Evolutionary conservation across 2,888 invertebrate species (phyloP), one percentile per base, ranked within the genome.

Genomic region (Rhagophthalmus giganteus): DNA sequence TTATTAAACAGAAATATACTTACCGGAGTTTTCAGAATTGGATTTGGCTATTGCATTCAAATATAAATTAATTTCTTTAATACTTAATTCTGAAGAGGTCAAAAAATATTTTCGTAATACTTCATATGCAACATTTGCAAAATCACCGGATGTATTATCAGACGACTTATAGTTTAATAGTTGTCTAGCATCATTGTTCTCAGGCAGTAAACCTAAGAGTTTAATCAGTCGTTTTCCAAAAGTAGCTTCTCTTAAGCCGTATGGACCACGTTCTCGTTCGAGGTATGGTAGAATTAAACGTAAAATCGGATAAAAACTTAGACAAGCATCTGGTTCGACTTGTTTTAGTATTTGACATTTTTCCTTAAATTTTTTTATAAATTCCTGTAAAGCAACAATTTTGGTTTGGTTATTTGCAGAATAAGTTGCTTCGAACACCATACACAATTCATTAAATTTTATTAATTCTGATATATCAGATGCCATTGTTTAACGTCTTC

Each of bases 161-260:
- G 62, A 56, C 41, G 61, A 55, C 42, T 62, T 55, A 58, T 63
- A 83, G 62, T 83, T 79, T 13, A 79, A 69, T 11, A 83, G 70
- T 52, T 79, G 77, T 34, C 76, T 68, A 70, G 81, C 81, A 38
- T 74, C 71, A 66, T 85, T 82, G 31, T 83, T 80, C 60, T 84
- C 83, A 2, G 58, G 40, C 8, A 85, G 82, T 31, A 96, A 75
- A 49, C 87, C 84, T 37, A 94, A 77, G 35, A 91, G 84, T 63
- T 84, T 82, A n/a, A 89, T 84, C 51, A 92, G 82, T 24, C 87
- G 70, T 60, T 79, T 81, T 0, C 87, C 88, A 49, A 96, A 78
- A 57, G 84, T 83, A 24, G 81, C 78, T 74, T 90, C 87, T 75
- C 92, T 90, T 53, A 96, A 78, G 11, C 93, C 90, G 74, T 93